These are phyloP conservation scores for Brenthis hecate DNA, from an alignment of 2,888 invertebrate genomes.

Conservation along the genomic window DNA sequence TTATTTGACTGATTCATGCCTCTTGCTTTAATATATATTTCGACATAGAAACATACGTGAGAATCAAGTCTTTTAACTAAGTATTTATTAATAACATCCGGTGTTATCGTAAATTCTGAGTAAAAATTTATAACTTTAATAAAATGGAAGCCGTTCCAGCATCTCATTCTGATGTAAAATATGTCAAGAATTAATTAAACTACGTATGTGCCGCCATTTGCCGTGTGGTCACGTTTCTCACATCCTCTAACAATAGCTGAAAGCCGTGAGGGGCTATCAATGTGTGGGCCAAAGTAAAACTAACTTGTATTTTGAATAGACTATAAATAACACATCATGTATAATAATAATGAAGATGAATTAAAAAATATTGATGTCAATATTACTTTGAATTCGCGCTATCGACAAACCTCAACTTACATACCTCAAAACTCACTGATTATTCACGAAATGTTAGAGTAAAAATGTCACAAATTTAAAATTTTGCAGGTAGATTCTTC, in stretches of 20 bases:
- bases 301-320: slow-evolving; percentile 1
- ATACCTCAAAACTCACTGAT: too few species aligned
- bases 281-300: neutral
- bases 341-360: neutral
- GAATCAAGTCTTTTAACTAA: too few species aligned
- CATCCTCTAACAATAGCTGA: slow-evolving; percentile 36
- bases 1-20: too few species aligned
- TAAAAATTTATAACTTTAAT: slow-evolving; percentile 3
- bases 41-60: too few species aligned
- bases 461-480: too few species aligned
- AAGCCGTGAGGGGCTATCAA: slow-evolving; percentile 13
- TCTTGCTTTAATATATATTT: too few species aligned
- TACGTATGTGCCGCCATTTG: slow-evolving; percentile 33
- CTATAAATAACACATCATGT: neutral
- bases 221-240: slow-evolving; percentile 36
- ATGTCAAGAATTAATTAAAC: slow-evolving; percentile 24
- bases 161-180: slow-evolving; percentile 20
- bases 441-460: too few species aligned
- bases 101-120: neutral
- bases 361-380: too few species aligned
- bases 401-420: too few species aligned
- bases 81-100: too few species aligned
- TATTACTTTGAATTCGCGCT: too few species aligned
- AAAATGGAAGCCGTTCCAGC: slow-evolving; percentile 5
- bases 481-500: too few species aligned